Conservation (phyloP, 2,797 vertebrate species). For the Falco rusticolus region DNA sequence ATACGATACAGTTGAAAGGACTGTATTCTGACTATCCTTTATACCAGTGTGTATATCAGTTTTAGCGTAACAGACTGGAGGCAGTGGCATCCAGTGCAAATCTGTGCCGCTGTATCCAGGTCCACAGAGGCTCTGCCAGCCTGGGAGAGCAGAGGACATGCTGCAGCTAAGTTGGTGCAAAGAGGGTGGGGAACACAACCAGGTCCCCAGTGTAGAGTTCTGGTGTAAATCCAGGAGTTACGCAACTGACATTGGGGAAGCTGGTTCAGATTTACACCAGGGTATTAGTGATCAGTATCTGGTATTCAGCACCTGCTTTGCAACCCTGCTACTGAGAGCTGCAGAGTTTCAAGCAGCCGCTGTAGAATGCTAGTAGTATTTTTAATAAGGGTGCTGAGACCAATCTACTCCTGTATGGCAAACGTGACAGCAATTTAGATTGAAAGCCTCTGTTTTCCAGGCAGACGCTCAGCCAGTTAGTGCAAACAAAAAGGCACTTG, state of each 20-base stretch:
- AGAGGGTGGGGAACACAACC: background rate
- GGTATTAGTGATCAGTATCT: background rate
- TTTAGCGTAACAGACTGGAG: background rate
- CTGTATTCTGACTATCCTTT: background rate
- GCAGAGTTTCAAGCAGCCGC: background rate
- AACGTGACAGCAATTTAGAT: slow-evolving; percentile 59
- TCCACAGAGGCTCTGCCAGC: background rate
- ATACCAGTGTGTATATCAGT: accelerated
- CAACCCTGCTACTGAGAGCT: background rate
- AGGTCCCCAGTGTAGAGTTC: accelerated
- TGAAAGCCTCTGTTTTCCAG: slow-evolving; percentile 44
- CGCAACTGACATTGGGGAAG: background rate
- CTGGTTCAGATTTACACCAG: background rate
- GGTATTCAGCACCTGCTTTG: background rate
- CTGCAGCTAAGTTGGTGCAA: background rate
- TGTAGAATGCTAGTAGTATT: background rate
- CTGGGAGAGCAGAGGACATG: background rate
- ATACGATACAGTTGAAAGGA: accelerated
- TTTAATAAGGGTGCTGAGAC: slow-evolving; percentile 61
- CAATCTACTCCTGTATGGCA: slow-evolving; percentile 19
- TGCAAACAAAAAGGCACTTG: slow-evolving; percentile 68
- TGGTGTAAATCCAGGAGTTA: background rate
- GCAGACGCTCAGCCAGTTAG: slow-evolving; percentile 47
- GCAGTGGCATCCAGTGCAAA: background rate
- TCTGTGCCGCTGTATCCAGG: background rate